phyloP scores from a whole-genome alignment of 2,113 vertebrate genomes.

The Charina bottae region DNA sequence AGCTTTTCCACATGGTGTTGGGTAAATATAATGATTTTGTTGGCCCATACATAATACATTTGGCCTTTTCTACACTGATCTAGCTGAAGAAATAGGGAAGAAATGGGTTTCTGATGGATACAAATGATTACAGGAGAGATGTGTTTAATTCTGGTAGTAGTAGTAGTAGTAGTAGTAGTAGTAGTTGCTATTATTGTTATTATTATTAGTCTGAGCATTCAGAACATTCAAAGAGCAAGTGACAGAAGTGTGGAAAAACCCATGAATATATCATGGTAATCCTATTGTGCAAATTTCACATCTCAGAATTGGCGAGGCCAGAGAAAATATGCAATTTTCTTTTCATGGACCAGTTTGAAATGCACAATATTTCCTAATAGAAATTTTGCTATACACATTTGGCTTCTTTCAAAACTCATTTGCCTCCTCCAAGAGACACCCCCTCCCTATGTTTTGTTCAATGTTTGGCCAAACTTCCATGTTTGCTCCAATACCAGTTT shows the following conservation, averaged over 20 bases:
- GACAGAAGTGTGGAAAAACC: constrained; percentile 22
- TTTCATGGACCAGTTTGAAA: neutral
- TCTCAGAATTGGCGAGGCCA: constrained; percentile 1
- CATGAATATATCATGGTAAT: constrained; percentile 44
- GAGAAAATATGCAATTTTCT: neutral
- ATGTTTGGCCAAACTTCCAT: neutral
- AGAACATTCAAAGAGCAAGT: constrained; percentile 56
- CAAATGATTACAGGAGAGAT: constrained; percentile 49
- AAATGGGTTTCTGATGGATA: constrained; percentile 45
- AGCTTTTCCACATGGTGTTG: constrained; percentile 40
- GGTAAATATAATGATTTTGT: constrained; percentile 22
- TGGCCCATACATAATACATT: neutral
- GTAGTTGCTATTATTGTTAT: constrained; percentile 23
- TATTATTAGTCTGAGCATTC: constrained; percentile 47
- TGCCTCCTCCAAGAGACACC: neutral
- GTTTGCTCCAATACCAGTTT: too few relatives aligned
- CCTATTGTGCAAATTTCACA: constrained; percentile 27
- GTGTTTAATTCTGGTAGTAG: constrained; percentile 65
- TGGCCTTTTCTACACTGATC: constrained; percentile 9
- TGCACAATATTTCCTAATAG: neutral
- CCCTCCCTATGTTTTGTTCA: neutral
- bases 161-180: constrained; percentile 23
- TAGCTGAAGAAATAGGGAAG: neutral
- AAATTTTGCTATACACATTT: neutral
- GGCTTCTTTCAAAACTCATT: neutral